Base-by-base conservation (phyloP, 1,140 invertebrate species). In the Hyphantria cunea region DNA sequence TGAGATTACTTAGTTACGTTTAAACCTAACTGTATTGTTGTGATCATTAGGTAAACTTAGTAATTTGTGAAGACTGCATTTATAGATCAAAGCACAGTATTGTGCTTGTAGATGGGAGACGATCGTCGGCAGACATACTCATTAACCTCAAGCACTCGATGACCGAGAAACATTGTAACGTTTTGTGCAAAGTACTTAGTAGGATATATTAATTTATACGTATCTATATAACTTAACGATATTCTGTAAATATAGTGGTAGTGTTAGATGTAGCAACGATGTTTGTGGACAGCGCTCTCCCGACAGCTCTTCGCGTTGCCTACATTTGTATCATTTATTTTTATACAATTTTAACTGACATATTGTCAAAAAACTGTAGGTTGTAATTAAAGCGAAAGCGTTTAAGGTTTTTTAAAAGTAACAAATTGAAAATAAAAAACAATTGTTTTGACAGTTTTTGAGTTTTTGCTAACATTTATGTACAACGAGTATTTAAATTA, bases 111-210 rank as follows among this genome's bases (percentile, higher is more conserved):
- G 62, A n/a, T 45, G 50, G 9, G 7, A 12, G 31, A 44, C 45
- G 39, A 31, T n/a, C 53, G 17, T 3, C 15, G 17, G 12, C 13
- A 33, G 33, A 5, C 13, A 14, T 44, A 12, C 9, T 17, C 9
- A 70, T 78, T 76, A 73, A 86, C 85, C 84, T 88, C 85, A 80
- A 76, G 78, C 73, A 74, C 41, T 44, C 41, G 12, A n/a, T 70
- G 66, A 68, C 48, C 55, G 55, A 51, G 12, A 37, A 51, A 45
- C 71, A 78, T 84, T 87, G 80, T 87, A 82, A 85, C 78, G 76
- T 82, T 82, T 83, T 89, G 86, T 89, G 88, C 88, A 90, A 84
- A 88, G 88, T 90, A 90, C 88, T 90, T 90, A 90, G 80, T 90
- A 90, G 88, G 71, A 82, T 84, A 84, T 90, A 89, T 86, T 90